Evolutionary conservation across 1,140 invertebrate species (phyloP), one percentile per base, ranked within the genome.

Genomic region (Drosophila persimilis): DNA sequence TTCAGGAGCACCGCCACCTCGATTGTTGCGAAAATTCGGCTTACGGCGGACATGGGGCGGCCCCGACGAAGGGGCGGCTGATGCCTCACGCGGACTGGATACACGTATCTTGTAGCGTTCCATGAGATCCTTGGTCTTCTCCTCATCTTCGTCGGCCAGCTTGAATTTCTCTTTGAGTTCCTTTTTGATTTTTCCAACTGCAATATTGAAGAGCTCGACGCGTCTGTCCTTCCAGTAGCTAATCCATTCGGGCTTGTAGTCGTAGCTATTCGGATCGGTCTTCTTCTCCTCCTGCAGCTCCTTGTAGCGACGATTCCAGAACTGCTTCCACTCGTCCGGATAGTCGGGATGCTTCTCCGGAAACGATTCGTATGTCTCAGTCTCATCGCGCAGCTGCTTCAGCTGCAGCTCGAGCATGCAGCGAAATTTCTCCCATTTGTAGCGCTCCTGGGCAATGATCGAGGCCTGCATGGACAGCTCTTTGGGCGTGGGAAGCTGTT

Each of bases 231-330:
- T 96, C 96, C 96, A 97, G 80, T 94, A 96, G 39, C 93, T 92
- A 45, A 97, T 96, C 96, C 96, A 97, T 76, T 97, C 96, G 0
- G 96, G 95, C 78, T 96, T 97, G 79, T 96, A 97, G 80, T 97
- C 96, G 85, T 97, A 94, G 46, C 94, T 95, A 41, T 94, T 93
- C 0, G 95, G 94, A 91, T 97, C 95, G 83, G 95, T 95, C 43
- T 95, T 95, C 90, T 95, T 95, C 92, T 93, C 93, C 7, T 93
- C 91, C 89, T 96, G 95, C 46, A 97, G 92, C 89, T 97, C 95
- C 88, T 96, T 96, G 84, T 96, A 97, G 0, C 95, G 93, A 5
- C 93, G 92, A 78, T 96, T 96, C 95, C 95, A 96, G 84, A 96
- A 97, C 80, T 95, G 95, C 80, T 97, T 97, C 96, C 96, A 97